Percentiles rank a stretch among this genome's conserved stretches.
These are phyloP conservation scores for Beris chalybata DNA, from an alignment of 2,888 invertebrate genomes.

Conservation along the genomic window DNA sequence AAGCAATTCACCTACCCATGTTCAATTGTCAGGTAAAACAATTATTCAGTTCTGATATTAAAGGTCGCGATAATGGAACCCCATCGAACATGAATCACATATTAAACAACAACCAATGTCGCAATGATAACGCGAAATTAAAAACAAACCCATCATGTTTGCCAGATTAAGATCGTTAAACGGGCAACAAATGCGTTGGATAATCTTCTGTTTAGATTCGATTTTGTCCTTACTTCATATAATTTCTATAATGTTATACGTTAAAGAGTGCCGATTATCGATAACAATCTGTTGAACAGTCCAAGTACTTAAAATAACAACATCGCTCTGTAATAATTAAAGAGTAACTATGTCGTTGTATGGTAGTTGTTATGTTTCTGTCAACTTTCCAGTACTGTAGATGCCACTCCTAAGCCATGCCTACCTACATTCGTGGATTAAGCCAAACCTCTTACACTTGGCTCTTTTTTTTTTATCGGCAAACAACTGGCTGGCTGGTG, in stretches of 20 bases:
- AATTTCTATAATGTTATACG: background rate
- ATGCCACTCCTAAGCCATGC: slow-evolving; percentile 19
- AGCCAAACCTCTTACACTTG: slow-evolving; percentile 24
- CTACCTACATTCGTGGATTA: background rate
- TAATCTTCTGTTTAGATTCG: slow-evolving; percentile 18
- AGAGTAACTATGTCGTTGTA: slow-evolving; percentile 6
- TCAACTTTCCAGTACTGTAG: slow-evolving; percentile 18
- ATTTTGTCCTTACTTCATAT: too few relatives aligned
- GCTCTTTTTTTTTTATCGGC: slow-evolving; percentile 3
- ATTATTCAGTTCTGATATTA: too few relatives aligned
- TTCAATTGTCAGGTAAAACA: too few relatives aligned
- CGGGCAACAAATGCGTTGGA: slow-evolving; percentile 14
- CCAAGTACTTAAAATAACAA: slow-evolving; percentile 4
- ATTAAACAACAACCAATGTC: slow-evolving; percentile 8
- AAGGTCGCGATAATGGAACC: too few relatives aligned
- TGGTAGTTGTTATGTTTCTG: slow-evolving; percentile 26
- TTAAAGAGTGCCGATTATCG: slow-evolving; percentile 18
- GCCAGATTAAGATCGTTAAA: slow-evolving; percentile 13
- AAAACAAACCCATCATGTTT: slow-evolving; percentile 18
- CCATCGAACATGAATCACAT: slow-evolving; percentile 4
- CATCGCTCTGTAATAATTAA: slow-evolving; percentile 22
- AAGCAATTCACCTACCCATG: too few relatives aligned
- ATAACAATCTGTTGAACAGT: slow-evolving; percentile 24
- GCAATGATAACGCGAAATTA: slow-evolving; percentile 15
- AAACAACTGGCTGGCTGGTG: slow-evolving; percentile 20